phyloP scores from a whole-genome alignment of 1,140 invertebrate species.

The Zeugodacus cucurbitae region DNA sequence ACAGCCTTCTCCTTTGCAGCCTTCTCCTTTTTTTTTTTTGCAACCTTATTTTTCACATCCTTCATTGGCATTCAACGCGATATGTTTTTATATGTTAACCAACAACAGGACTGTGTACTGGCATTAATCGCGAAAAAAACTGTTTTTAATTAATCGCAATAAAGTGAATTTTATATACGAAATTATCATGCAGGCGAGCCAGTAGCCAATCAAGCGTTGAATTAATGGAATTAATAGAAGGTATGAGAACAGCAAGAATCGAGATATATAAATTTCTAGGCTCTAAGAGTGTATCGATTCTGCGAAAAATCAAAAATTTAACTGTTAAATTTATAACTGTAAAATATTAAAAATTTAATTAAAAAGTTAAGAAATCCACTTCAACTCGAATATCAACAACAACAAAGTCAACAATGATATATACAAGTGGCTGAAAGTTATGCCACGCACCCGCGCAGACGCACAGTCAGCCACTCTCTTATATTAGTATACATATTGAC shows the following conservation, averaged over 20 bases:
- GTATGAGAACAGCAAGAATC: no score
- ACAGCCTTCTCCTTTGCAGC: background rate
- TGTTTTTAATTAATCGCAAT: conserved; percentile 6
- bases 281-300: no score
- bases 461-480: background rate
- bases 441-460: background rate
- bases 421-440: background rate
- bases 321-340: no score
- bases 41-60: background rate
- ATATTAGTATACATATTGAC: background rate
- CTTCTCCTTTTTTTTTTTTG: background rate
- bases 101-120: no score
- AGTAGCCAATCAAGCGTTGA: background rate
- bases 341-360: no score
- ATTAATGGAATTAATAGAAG: no score
- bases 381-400: no score
- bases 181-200: background rate
- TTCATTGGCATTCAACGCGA: no score
- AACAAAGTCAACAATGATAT: background rate
- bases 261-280: no score
- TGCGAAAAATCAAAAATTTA: no score
- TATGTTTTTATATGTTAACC: no score
- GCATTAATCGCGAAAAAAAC: background rate
- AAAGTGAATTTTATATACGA: background rate
- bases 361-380: no score